Evolutionary conservation across 2,888 invertebrate genomes (phyloP).

Genomic region (Drosophila testacea): DNA sequence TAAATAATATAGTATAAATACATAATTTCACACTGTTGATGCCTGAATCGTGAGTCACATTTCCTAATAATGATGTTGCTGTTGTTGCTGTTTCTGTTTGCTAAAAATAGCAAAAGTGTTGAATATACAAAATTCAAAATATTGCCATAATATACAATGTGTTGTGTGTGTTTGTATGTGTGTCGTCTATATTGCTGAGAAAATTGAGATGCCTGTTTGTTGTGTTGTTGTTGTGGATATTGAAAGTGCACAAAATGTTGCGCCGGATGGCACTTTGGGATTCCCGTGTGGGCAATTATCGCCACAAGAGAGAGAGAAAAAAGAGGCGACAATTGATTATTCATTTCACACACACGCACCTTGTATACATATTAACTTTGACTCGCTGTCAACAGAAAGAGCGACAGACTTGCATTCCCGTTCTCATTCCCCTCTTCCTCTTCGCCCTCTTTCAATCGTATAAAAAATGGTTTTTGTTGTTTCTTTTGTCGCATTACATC

Average conservation of each 20-base stretch:
- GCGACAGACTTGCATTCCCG: constrained; percentile 15
- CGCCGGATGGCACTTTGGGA: constrained; percentile 64
- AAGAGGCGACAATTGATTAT: constrained; percentile 67
- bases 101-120: constrained; percentile 58
- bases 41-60: constrained; percentile 47
- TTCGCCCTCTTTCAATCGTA: constrained; percentile 31
- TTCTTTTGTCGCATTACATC: constrained; percentile 33
- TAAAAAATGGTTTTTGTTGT: constrained; percentile 9
- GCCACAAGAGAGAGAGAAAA: constrained; percentile 1
- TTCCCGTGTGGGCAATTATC: constrained; percentile 75
- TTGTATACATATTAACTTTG: constrained; percentile 2
- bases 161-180: constrained; percentile 18
- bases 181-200: constrained; percentile 12
- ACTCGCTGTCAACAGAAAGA: constrained; percentile 1
- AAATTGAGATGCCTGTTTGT: constrained; percentile 23
- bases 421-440: neutral
- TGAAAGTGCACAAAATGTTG: constrained; percentile 58
- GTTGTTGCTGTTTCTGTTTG: constrained; percentile 24
- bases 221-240: constrained; percentile 24
- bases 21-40: constrained; percentile 36
- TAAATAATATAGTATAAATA: constrained; percentile 19
- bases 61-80: constrained; percentile 36
- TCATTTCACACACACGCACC: constrained; percentile 49
- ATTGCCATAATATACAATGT: constrained; percentile 47
- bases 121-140: constrained; percentile 54